Evolutionary conservation across 2,113 vertebrate species (phyloP).

Genomic region (Pardalotus punctatus): DNA sequence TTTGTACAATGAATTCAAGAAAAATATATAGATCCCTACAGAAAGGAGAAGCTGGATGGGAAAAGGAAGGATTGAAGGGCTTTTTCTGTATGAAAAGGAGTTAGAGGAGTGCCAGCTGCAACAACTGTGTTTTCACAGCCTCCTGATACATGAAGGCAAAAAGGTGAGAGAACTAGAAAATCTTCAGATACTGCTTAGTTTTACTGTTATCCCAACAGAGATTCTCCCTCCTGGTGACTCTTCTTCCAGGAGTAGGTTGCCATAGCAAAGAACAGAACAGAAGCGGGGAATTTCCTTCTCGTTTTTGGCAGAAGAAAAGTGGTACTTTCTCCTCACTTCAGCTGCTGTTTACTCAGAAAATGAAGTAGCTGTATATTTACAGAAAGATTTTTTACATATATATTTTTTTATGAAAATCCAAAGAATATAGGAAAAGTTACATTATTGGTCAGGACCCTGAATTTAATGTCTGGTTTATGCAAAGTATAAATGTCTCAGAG

Average conservation of each 20-base stretch:
- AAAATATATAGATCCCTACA: neutral
- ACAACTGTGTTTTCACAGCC: neutral
- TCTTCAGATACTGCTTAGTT: neutral
- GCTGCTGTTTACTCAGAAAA: neutral
- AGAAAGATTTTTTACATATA: neutral
- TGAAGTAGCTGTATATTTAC: neutral
- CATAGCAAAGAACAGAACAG: slow-evolving; percentile 3
- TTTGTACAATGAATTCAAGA: neutral
- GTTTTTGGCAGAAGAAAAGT: neutral
- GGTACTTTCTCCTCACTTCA: neutral
- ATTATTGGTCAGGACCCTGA: neutral
- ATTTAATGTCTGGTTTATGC: neutral
- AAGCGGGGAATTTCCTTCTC: slow-evolving; percentile 15
- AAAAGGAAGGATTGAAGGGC: neutral
- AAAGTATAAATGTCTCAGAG: neutral
- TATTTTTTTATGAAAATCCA: neutral
- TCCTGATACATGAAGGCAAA: neutral
- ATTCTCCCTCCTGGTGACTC: neutral
- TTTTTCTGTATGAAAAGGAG: neutral
- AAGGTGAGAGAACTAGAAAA: neutral
- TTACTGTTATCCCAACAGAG: neutral
- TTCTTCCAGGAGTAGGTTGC: neutral
- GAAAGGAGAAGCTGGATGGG: neutral
- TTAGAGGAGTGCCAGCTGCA: neutral
- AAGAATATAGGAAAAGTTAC: neutral